Evolutionary conservation across 2,113 vertebrate species (phyloP).

Genomic region (Microtus richardsoni): DNA sequence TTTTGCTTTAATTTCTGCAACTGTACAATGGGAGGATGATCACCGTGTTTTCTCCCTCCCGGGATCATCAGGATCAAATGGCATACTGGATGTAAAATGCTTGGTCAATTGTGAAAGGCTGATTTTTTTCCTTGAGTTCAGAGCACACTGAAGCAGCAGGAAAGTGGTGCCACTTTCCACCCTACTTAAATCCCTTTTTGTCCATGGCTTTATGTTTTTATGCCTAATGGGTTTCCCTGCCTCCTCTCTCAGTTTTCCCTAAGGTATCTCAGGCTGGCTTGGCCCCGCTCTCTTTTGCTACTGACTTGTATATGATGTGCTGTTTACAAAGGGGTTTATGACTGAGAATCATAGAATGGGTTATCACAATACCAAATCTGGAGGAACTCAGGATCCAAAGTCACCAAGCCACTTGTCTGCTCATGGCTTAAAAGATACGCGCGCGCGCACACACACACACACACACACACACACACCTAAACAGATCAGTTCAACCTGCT

Average conservation of each 20-base stretch:
- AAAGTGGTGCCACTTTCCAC: conserved; percentile 10
- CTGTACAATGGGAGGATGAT: conserved; percentile 3
- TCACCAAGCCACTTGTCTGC: background rate
- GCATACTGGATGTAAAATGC: conserved; percentile 10
- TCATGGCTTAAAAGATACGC: conserved; percentile 11
- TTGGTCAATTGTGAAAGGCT: conserved; percentile 5
- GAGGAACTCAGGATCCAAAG: conserved; percentile 28
- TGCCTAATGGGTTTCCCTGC: background rate
- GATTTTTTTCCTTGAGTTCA: conserved; percentile 29
- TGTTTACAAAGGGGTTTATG: conserved; percentile 29
- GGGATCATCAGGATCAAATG: conserved; percentile 7
- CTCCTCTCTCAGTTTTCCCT: background rate
- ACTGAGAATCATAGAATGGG: background rate
- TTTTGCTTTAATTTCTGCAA: conserved; percentile 29
- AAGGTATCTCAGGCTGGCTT: background rate
- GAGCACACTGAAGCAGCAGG: background rate
- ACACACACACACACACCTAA: background rate
- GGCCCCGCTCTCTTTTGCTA: background rate
- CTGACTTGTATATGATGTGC: background rate
- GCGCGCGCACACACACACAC: background rate
- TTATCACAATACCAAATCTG: conserved; percentile 47
- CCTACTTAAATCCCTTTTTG: conserved; percentile 13
- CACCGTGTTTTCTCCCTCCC: background rate
- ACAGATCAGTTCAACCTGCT: background rate
- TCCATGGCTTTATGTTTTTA: background rate